Conservation (phyloP, 2,113 vertebrate species). For the Tupaia chinensis region DNA sequence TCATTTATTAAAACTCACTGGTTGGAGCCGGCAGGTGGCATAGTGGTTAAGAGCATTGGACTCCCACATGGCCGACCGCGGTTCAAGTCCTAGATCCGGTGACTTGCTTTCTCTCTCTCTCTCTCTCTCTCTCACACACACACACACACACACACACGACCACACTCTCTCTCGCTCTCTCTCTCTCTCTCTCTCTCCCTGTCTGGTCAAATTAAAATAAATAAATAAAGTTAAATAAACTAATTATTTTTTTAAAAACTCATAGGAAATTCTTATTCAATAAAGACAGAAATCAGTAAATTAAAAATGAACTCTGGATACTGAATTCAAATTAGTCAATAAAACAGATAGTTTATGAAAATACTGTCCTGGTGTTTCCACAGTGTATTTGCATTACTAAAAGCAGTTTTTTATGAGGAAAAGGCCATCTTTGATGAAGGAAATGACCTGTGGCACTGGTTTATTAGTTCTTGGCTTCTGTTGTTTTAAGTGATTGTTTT, state of each 20-base stretch:
- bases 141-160: no score
- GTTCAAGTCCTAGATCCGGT: no score
- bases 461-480: conserved; percentile 39
- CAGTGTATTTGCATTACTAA: not conserved
- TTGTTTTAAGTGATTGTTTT: conserved; percentile 40
- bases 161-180: no score
- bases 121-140: no score
- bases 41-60: no score
- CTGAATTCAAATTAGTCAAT: not conserved
- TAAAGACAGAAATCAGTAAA: not conserved
- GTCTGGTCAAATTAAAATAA: no score
- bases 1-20: not conserved
- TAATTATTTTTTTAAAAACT: not conserved
- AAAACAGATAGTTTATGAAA: not conserved
- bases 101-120: no score
- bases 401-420: not conserved
- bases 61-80: no score
- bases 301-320: not conserved
- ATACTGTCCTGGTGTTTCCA: not conserved
- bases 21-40: no score
- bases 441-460: not conserved
- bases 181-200: no score
- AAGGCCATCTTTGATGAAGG: not conserved
- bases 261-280: not conserved
- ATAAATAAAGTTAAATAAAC: no score